Base-by-base conservation (phyloP, 1,140 invertebrate species). In the Pseudomyrmex gracilis region DNA sequence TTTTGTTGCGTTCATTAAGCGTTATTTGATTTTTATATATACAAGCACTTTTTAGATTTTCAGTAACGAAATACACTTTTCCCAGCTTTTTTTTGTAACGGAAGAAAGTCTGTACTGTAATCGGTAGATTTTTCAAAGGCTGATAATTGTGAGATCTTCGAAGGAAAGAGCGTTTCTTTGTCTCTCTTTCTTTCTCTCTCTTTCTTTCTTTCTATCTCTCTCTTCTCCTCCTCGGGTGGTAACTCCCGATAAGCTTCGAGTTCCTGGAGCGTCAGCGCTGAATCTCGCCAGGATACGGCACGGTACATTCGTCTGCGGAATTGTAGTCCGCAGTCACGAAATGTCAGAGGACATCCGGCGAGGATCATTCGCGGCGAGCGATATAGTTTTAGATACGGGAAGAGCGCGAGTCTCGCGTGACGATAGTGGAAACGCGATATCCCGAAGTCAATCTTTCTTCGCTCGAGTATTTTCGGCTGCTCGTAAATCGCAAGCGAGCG, bases 261-360 rank as follows among this genome's bases (percentile, higher is more conserved):
- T 60, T 55, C 17, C 60, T 53, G 51, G 57, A 20, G 66, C 55
- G 53, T 47, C 84, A 77, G 34, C 73, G 53, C 77, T 64, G n/a
- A 7, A 20, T 34, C 43, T 70, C 15, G n/a, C 15, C 47, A 57
- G 22, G 45, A 57, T 74, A 43, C 12, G 47, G 24, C 17, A 70
- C 51, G 49, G 49, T 77, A 66, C 34, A 34, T 57, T 8, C 34
- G n/a, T 17, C 71, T 24, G 24, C 24, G 22, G 15, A 76, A 78
- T 88, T 86, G 82, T 89, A 67, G 82, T 64, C 74, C 2, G 58
- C 57, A 89, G 86, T 90, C 90, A 90, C 90, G 90, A 91, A 91
- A 90, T 91, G 89, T 89, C 89, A 90, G 68, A 74, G 78, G 70
- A 82, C 58, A 74, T 73, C 82, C 58, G 51, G 51, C 22, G 49